Base-by-base conservation (phyloP, 2,888 invertebrate genomes). In the Dione juno region DNA sequence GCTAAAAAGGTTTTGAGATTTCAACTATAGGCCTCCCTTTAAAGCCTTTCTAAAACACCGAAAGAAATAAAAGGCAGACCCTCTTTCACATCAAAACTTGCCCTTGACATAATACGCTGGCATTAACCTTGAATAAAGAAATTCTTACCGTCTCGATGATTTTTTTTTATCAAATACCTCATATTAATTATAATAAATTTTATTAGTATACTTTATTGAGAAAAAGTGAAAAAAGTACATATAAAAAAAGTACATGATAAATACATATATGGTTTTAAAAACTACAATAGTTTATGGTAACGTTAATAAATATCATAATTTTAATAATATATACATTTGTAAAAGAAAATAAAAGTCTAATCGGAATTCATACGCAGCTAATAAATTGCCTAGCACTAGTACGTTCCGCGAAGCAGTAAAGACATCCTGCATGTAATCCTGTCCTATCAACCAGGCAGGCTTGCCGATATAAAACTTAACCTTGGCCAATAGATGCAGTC, bases 391-490 rank as follows among this genome's bases (percentile, higher is more conserved):
- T 71, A 52, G 48, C 64, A 45, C 53, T 64, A 57, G 67, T 66
- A 53, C 59, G 48, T 74, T 73, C 74, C 40, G 45, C 64, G 77
- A 76, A 77, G 71, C 67, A 50, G 67, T 76, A 69, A 82, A 83
- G 77, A 79, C 82, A 84, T 85, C 83, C 83, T 85, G 84, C 78
- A 78, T 80, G 79, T 80, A 80, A 81, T 67, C 67, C 72, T 48
- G 67, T 74, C 69, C 69, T 74, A 73, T 74, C 72, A 72, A 66
- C 66, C 61, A 57, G 69, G 69, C 53, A 43, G 10, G 61, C 67
- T 66, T 63, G 65, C 65, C 53, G 58, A 54, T 45, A 66, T 61
- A 69, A 72, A 52, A 59, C 52, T 54, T 69, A 57, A 57, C 68
- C 68, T 69, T 64, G 68, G 48, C 45, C 35, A 64, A 61, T 69